Evolutionary conservation across 2,888 invertebrate genomes (phyloP).

Genomic region (Dasysyrphus albostriatus): DNA sequence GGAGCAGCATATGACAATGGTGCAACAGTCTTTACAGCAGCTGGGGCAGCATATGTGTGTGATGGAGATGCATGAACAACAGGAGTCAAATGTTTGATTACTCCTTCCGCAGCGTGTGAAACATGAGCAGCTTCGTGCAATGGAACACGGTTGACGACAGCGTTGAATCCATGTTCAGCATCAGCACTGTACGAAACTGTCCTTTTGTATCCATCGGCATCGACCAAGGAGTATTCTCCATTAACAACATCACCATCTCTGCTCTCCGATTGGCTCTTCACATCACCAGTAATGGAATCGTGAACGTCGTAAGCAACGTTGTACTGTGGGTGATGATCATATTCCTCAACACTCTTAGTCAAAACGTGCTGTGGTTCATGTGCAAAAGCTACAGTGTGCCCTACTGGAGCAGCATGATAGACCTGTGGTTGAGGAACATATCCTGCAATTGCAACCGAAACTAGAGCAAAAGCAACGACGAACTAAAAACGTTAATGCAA

Average conservation of each 20-base stretch:
- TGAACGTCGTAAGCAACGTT: conserved; percentile 76
- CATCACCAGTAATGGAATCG: conserved; percentile 57
- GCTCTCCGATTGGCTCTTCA: conserved; percentile 85
- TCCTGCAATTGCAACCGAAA: conserved; percentile 51
- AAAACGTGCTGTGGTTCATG: conserved; percentile 53
- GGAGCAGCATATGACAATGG: conserved; percentile 16
- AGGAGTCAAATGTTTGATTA: conserved; percentile 9
- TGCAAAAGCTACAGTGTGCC: conserved; percentile 26
- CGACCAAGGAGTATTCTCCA: conserved; percentile 83
- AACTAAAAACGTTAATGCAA: conserved; percentile 29
- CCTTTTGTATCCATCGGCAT: conserved; percentile 86
- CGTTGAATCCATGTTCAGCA: conserved; percentile 77
- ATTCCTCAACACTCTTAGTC: conserved; percentile 68
- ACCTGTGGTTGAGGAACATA: conserved; percentile 46
- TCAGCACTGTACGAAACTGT: conserved; percentile 85
- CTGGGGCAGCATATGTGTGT: conserved; percentile 29
- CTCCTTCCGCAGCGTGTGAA: conserved; percentile 21
- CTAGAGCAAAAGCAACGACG: conserved; percentile 38
- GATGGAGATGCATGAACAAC: conserved; percentile 15
- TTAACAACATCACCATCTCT: conserved; percentile 86
- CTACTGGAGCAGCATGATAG: conserved; percentile 42
- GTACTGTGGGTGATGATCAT: conserved; percentile 76
- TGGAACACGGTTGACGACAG: conserved; percentile 75
- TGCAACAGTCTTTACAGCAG: conserved; percentile 13
- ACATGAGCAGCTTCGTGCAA: conserved; percentile 54